These are phyloP conservation scores for Castor canadensis DNA, from an alignment of 2,113 vertebrate genomes.

Conservation along the genomic window DNA sequence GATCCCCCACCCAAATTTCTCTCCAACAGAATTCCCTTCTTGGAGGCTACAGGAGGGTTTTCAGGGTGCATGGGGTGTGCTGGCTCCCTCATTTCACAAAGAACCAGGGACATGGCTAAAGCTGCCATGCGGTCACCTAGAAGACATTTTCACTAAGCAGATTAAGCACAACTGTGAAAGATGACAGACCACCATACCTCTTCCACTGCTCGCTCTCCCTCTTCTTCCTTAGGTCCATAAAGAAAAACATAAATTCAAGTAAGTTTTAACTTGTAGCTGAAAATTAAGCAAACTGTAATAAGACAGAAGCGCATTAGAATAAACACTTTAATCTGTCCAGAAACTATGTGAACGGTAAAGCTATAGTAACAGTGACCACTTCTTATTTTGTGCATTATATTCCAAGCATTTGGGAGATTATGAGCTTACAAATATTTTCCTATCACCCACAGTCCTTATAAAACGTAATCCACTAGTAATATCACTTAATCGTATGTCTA, in stretches of 20 bases:
- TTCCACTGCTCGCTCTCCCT: neutral
- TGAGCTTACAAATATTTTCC: neutral
- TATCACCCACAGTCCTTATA: neutral
- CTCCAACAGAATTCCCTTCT: neutral
- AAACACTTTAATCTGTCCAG: neutral
- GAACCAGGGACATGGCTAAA: neutral
- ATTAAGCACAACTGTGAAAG: neutral
- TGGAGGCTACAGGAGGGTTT: neutral
- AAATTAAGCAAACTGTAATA: neutral
- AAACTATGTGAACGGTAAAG: neutral
- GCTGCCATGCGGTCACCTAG: neutral
- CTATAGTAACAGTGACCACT: neutral
- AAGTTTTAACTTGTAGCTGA: neutral
- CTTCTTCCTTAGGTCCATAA: conserved; percentile 49
- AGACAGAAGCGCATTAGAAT: neutral
- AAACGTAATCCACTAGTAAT: neutral
- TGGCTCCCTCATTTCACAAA: neutral
- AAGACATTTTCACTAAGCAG: neutral
- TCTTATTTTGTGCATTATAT: neutral
- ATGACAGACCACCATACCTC: neutral
- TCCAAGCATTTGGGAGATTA: neutral
- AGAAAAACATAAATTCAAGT: neutral
- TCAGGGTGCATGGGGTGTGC: neutral
- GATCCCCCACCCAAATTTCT: neutral
- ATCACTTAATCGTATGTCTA: neutral